Percentiles rank a stretch among this genome's conserved stretches.
Conservation (phyloP, 2,888 invertebrate genomes). For the Nephrotoma appendiculata region DNA sequence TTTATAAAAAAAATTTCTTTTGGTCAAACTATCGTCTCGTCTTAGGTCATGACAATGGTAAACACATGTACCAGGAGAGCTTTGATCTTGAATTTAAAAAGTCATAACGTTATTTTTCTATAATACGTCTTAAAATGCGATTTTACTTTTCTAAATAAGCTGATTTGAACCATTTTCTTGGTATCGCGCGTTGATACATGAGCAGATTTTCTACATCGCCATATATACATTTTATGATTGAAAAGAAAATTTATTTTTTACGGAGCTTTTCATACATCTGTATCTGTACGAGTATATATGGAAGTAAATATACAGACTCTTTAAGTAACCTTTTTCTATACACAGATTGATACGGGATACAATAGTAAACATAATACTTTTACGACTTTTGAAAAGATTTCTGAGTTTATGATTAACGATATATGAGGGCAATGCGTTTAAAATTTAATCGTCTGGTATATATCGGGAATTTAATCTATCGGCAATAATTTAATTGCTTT, state of each 20-base stretch:
- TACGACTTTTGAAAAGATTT: too few species aligned
- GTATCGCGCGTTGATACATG: neutral
- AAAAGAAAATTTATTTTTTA: neutral
- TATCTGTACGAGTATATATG: neutral
- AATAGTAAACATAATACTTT: too few species aligned
- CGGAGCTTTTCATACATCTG: neutral
- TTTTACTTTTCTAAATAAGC: neutral
- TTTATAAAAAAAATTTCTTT: neutral
- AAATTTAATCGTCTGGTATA: neutral
- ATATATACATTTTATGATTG: neutral
- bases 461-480: neutral
- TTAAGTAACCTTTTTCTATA: too few species aligned
- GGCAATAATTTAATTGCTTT: neutral
- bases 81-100: neutral
- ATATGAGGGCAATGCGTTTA: too few species aligned
- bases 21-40: neutral
- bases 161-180: neutral
- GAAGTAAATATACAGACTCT: neutral
- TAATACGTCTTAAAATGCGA: neutral
- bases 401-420: too few species aligned
- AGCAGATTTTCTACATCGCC: neutral
- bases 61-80: neutral
- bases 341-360: too few species aligned
- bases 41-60: too few species aligned
- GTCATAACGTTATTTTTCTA: neutral